Conservation (phyloP, 2,888 invertebrate species). For the Nowickia ferox region DNA sequence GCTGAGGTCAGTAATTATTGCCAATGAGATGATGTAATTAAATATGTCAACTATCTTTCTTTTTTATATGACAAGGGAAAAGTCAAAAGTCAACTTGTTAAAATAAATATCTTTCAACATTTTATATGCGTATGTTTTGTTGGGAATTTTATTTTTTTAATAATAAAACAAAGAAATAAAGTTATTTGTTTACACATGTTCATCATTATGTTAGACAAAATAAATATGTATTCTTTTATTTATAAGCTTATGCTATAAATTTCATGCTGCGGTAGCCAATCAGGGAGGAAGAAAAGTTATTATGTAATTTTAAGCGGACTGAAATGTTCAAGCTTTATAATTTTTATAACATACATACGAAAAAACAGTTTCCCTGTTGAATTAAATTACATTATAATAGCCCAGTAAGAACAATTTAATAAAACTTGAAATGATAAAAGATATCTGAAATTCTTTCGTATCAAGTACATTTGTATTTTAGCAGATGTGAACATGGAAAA, state of each 20-base stretch:
- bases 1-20: conserved; percentile 91
- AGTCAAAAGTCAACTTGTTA: conserved; percentile 28
- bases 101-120: conserved; percentile 16
- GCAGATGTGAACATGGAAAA: too few species aligned
- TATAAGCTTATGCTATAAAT: not conserved
- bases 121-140: conserved; percentile 2
- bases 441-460: too few species aligned
- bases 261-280: not conserved
- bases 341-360: too few species aligned
- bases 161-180: conserved; percentile 53
- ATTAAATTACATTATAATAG: too few species aligned
- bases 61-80: conserved; percentile 1
- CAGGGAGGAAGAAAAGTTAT: too few species aligned
- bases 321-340: too few species aligned
- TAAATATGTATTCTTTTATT: conserved; percentile 29
- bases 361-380: too few species aligned
- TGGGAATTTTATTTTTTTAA: conserved; percentile 40
- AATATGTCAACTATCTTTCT: not conserved
- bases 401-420: too few species aligned
- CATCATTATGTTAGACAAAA: conserved; percentile 55
- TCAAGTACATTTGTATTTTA: too few species aligned
- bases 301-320: too few species aligned
- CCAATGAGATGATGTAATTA: not conserved
- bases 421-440: too few species aligned
- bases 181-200: conserved; percentile 52